A percentile compares a stretch with the other conserved stretches of the same genome.
These are phyloP conservation scores for Spodoptera picta DNA, from an alignment of 2,888 invertebrate genomes.

Conservation along the genomic window DNA sequence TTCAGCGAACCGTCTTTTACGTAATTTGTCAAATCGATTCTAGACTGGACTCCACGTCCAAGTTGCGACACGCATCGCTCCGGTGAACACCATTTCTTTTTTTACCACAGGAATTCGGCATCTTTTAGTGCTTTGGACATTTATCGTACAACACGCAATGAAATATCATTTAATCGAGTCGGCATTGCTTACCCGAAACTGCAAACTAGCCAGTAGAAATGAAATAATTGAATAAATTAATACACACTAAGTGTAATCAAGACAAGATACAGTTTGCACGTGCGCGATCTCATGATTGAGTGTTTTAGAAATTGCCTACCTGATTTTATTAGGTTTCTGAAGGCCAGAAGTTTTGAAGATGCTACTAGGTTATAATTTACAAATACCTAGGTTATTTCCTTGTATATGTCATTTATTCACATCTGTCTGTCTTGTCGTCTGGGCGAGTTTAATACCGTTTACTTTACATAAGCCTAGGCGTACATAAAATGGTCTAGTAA, in stretches of 20 bases:
- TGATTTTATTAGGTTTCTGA: background rate
- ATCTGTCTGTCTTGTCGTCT: constrained; percentile 50
- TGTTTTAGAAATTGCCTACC: constrained; percentile 9
- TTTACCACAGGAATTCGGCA: constrained; percentile 30
- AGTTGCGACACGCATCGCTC: constrained; percentile 51
- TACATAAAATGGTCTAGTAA: constrained; percentile 56
- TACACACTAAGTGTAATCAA: constrained; percentile 1
- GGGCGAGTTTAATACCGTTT: constrained; percentile 48
- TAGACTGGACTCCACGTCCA: constrained; percentile 45
- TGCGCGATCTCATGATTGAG: constrained; percentile 19
- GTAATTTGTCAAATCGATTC: constrained; percentile 71
- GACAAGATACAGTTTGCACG: constrained; percentile 8
- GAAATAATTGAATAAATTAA: constrained; percentile 34
- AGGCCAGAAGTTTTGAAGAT: too few species aligned
- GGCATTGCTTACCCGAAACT: constrained; percentile 26
- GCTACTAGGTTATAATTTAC: too few species aligned
- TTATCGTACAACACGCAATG: constrained; percentile 13
- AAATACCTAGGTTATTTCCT: background rate
- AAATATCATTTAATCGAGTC: constrained; percentile 24
- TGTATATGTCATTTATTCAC: constrained; percentile 24
- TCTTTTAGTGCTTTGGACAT: constrained; percentile 7
- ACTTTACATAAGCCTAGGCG: constrained; percentile 60
- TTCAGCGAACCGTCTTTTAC: constrained; percentile 65
- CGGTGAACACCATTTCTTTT: constrained; percentile 43
- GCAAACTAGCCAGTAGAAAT: constrained; percentile 13